Evolutionary conservation across 2,797 vertebrate species (phyloP).

Genomic region (Presbytis comata): DNA sequence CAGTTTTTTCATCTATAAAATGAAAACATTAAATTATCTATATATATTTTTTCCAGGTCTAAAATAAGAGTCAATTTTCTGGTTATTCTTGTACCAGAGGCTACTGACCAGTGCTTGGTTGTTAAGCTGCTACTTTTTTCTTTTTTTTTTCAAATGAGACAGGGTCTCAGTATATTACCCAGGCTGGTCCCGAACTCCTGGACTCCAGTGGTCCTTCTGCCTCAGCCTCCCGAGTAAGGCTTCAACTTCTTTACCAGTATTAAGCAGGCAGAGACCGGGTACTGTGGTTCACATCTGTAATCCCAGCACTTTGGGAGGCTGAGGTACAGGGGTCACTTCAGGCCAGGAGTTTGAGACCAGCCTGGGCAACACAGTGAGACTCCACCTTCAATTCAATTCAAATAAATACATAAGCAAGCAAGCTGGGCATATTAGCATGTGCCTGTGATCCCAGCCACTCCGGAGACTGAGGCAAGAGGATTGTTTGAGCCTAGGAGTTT

Average conservation of each 20-base stretch:
- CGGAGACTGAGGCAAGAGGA: background rate
- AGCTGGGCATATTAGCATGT: background rate
- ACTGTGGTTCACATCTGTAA: background rate
- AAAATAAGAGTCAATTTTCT: slow-evolving; percentile 6
- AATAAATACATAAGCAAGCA: background rate
- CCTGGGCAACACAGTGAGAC: background rate
- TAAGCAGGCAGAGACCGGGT: background rate
- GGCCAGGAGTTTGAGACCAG: background rate
- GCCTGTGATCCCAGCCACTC: background rate
- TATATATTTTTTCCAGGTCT: background rate
- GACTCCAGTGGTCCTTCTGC: background rate
- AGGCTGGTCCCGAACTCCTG: background rate
- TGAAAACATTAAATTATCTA: background rate
- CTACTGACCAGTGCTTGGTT: background rate
- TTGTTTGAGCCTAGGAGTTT: background rate
- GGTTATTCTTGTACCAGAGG: background rate
- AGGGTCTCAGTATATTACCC: background rate
- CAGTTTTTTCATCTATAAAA: background rate
- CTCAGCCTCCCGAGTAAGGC: background rate
- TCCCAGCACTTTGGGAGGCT: background rate
- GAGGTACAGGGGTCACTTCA: background rate
- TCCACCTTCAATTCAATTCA: background rate
- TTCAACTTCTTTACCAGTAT: background rate
- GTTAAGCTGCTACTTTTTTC: background rate
- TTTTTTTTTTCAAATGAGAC: background rate